A percentile compares a stretch with the other conserved stretches of the same genome.
Conservation (phyloP, 2,888 invertebrate species). For the Lasiommata megera region DNA sequence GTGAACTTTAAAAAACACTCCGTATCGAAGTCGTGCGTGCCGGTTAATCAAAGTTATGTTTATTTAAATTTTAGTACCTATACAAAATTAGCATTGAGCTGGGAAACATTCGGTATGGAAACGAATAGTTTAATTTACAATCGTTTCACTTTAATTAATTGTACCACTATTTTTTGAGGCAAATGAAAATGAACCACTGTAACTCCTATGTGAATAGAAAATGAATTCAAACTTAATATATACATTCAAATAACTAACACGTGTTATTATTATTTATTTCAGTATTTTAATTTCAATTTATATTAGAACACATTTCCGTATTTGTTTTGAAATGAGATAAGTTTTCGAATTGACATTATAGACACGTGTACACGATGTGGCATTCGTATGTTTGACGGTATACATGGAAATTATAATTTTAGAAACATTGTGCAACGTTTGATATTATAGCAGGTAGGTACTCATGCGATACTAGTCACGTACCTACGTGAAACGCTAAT, state of each 20-base stretch:
- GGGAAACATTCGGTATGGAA: background rate
- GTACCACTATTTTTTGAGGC: too few species aligned
- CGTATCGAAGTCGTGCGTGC: constrained; percentile 21
- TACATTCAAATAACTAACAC: too few species aligned
- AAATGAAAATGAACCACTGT: too few species aligned
- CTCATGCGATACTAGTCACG: constrained; percentile 36
- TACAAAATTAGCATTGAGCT: background rate
- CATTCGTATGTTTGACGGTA: background rate
- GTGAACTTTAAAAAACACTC: constrained; percentile 18
- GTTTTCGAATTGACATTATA: background rate
- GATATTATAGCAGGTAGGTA: background rate
- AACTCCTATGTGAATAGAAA: too few species aligned
- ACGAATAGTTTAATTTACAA: background rate
- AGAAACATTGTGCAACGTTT: constrained; percentile 40
- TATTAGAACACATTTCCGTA: background rate
- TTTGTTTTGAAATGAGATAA: background rate
- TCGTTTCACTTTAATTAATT: background rate
- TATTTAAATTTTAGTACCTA: constrained; percentile 15
- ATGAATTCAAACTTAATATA: too few species aligned
- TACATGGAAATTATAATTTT: constrained; percentile 9
- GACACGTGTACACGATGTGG: background rate
- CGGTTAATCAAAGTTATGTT: constrained; percentile 17
- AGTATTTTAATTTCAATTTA: background rate
- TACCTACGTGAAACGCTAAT: constrained; percentile 29
- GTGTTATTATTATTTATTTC: background rate